Evolutionary conservation across 2,888 invertebrate genomes (phyloP).

Genomic region (Pristionchus entomophagus): DNA sequence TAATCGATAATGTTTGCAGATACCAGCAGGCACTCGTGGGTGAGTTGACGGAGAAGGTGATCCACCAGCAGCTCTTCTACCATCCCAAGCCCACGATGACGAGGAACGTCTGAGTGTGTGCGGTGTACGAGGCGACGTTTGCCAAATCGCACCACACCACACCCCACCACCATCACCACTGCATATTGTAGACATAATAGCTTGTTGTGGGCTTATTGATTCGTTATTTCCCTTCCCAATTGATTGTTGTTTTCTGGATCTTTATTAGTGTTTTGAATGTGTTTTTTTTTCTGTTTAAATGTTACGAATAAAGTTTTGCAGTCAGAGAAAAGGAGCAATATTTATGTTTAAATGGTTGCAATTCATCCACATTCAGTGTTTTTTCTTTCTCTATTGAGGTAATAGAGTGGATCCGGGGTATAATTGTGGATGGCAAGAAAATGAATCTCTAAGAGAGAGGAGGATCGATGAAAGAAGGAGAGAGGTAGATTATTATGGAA

Average conservation of each 20-base stretch:
- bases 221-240: background rate
- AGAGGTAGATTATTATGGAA: too few relatives aligned
- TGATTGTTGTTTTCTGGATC: slow-evolving; percentile 24
- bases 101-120: slow-evolving; percentile 51
- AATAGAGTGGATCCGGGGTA: background rate
- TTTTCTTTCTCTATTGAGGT: background rate
- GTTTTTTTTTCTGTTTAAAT: background rate
- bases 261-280: slow-evolving; percentile 7
- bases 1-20: slow-evolving; percentile 51
- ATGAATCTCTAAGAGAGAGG: too few relatives aligned
- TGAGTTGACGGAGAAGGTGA: slow-evolving; percentile 64
- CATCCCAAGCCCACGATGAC: slow-evolving; percentile 65
- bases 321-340: background rate
- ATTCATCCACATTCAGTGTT: background rate
- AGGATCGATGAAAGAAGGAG: background rate
- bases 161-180: background rate
- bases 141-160: background rate
- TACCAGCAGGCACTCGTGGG: slow-evolving; percentile 69
- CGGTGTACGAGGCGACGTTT: background rate
- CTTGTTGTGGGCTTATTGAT: slow-evolving; percentile 6
- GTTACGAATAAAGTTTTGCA: background rate
- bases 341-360: background rate
- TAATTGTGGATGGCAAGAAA: too few relatives aligned
- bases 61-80: slow-evolving; percentile 68
- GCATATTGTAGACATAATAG: slow-evolving; percentile 30